These are phyloP conservation scores for Micromussa lordhowensis DNA, from an alignment of 92 coral and sea anemone species.

Conservation along the genomic window DNA sequence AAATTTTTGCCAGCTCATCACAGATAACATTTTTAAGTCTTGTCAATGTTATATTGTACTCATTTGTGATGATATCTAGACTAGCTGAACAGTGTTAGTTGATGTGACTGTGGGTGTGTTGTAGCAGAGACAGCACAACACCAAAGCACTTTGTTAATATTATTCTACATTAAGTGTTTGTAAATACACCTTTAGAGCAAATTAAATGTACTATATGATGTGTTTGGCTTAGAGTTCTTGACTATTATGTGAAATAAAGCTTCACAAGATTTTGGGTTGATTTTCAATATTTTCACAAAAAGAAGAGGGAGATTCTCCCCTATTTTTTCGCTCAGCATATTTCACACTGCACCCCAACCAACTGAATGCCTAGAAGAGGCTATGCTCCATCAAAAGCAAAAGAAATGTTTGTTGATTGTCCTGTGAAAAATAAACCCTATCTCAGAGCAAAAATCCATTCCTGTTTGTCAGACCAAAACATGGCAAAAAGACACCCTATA, in stretches of 20 bases:
- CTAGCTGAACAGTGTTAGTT: neutral
- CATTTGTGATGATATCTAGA: neutral
- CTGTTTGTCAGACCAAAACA: no score
- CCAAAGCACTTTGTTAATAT: neutral
- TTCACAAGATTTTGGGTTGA: neutral
- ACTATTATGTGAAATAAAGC: neutral
- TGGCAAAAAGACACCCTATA: no score
- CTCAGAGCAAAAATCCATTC: no score
- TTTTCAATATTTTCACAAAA: no score
- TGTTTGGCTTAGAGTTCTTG: conserved; percentile 7
- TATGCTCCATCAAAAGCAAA: no score
- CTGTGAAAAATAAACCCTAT: no score
- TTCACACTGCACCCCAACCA: no score
- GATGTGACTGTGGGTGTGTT: neutral
- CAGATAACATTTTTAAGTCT: neutral
- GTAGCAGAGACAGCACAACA: neutral
- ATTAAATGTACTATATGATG: neutral
- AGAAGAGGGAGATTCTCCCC: no score
- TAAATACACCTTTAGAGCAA: neutral
- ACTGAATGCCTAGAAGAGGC: no score
- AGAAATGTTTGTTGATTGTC: no score
- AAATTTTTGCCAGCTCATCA: neutral
- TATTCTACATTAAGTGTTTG: neutral
- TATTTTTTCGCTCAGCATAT: no score
- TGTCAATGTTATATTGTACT: neutral